Conservation (phyloP, 2,888 invertebrate species). For the Idaea straminata region DNA sequence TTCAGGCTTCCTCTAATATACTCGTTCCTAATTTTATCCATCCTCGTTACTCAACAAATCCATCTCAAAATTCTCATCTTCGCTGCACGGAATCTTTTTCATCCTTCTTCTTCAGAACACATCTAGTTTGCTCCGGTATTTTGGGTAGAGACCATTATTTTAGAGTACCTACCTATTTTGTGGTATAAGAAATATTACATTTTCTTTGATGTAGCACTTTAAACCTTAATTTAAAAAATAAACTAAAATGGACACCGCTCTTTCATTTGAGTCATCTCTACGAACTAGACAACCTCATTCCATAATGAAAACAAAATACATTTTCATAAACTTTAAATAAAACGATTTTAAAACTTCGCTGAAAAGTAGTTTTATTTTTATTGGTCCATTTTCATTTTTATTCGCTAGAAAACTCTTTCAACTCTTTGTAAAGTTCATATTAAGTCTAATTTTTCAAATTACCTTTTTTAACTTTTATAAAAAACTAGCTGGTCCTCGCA, state of each 20-base stretch:
- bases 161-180: not conserved
- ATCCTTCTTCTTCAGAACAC: no score
- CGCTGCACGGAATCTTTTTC: no score
- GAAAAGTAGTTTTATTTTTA: not conserved
- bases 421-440: not conserved
- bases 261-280: not conserved
- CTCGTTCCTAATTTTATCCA: no score
- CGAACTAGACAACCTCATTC: not conserved
- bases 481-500: no score
- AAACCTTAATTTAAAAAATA: not conserved
- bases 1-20: no score
- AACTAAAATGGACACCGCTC: not conserved
- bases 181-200: not conserved
- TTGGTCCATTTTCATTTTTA: not conserved
- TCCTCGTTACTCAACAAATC: no score
- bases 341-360: not conserved
- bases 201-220: not conserved
- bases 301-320: constrained; percentile 1
- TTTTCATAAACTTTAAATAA: not conserved
- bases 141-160: no score
- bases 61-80: no score
- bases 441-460: not conserved
- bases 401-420: not conserved
- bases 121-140: no score
- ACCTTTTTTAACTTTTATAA: not conserved